phyloP scores from a whole-genome alignment of 2,113 vertebrate genomes.

The Nipponia nippon region DNA sequence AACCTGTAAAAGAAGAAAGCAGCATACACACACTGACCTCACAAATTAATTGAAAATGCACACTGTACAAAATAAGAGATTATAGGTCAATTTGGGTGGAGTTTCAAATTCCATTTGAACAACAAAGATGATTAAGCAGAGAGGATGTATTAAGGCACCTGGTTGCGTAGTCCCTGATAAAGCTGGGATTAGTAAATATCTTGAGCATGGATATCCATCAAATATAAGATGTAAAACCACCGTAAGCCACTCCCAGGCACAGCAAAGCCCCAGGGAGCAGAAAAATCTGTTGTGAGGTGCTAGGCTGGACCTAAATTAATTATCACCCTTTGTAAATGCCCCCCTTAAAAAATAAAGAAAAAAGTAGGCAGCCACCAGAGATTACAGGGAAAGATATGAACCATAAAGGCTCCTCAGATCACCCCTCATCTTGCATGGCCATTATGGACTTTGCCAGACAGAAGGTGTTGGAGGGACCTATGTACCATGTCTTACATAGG shows the following conservation, averaged over 20 bases:
- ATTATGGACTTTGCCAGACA: background rate
- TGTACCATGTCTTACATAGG: fast-evolving
- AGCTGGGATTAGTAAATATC: background rate
- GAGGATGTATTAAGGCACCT: background rate
- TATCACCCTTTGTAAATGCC: background rate
- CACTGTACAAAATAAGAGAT: background rate
- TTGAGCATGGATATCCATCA: background rate
- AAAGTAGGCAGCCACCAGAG: background rate
- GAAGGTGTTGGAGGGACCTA: background rate
- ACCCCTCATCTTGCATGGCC: background rate
- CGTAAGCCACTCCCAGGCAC: background rate
- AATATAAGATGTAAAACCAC: background rate
- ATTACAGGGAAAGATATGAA: background rate
- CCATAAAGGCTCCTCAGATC: background rate
- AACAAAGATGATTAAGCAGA: background rate
- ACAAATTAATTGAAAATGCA: background rate
- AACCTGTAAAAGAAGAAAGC: background rate
- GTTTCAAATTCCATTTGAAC: background rate
- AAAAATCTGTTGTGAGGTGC: background rate
- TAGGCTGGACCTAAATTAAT: background rate
- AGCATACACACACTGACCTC: background rate
- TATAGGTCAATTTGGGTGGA: background rate
- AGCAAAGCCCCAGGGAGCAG: background rate
- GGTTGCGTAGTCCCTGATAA: background rate
- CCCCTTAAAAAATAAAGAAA: background rate